A percentile compares a stretch with the other conserved stretches of the same genome.
Conservation (phyloP, 1,140 invertebrate species). For the Heliconius himera region DNA sequence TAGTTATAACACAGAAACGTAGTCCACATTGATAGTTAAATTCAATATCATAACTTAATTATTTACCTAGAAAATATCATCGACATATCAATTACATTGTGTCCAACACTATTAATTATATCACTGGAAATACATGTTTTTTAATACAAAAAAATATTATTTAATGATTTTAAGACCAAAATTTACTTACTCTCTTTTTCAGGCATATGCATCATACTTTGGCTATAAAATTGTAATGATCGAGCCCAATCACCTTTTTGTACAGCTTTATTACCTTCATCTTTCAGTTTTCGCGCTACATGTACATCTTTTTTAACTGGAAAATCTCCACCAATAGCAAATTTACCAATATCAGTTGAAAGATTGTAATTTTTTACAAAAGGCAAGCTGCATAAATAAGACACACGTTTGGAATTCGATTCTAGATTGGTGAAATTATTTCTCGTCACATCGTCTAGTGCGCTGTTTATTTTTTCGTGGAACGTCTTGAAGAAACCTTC, state of each 20-base stretch:
- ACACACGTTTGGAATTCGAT: slow-evolving; percentile 64
- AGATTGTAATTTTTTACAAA: slow-evolving; percentile 66
- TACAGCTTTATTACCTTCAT: slow-evolving; percentile 90
- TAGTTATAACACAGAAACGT: too few species aligned
- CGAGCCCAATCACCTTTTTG: slow-evolving; percentile 88
- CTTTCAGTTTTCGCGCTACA: slow-evolving; percentile 85
- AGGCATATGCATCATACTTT: slow-evolving; percentile 85
- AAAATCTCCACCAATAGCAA: slow-evolving; percentile 56
- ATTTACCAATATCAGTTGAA: slow-evolving; percentile 56
- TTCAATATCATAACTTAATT: too few species aligned
- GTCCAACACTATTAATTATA: too few species aligned
- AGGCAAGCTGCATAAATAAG: slow-evolving; percentile 66
- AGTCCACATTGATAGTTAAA: too few species aligned
- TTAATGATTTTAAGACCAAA: neutral
- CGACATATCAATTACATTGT: too few species aligned
- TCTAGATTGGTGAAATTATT: slow-evolving; percentile 79
- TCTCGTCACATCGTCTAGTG: slow-evolving; percentile 65
- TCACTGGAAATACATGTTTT: neutral
- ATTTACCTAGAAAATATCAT: too few species aligned
- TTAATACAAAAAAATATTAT: neutral
- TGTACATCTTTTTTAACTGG: slow-evolving; percentile 84
- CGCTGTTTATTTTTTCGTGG: slow-evolving; percentile 65
- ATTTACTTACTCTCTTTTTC: slow-evolving; percentile 83
- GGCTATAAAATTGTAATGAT: slow-evolving; percentile 89
- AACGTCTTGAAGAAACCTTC: slow-evolving; percentile 73